These are phyloP conservation scores for Meriones unguiculatus DNA, from an alignment of 2,113 vertebrate genomes.

Conservation along the genomic window DNA sequence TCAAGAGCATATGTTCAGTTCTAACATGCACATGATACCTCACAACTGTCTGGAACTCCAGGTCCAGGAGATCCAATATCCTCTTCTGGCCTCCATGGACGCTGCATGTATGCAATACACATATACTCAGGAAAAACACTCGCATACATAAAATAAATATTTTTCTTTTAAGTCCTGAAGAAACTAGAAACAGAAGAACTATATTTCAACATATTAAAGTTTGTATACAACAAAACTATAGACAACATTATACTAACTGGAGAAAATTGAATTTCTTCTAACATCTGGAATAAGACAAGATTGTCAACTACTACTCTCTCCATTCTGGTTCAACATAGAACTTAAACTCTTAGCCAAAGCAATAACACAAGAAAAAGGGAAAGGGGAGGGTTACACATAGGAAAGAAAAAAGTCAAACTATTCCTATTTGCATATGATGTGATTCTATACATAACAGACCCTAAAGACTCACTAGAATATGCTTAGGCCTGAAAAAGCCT, in stretches of 20 bases:
- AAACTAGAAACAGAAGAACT: background rate
- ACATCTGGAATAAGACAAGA: background rate
- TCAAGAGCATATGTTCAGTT: background rate
- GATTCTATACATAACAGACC: background rate
- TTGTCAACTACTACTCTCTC: background rate
- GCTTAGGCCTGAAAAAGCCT: background rate
- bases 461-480: background rate
- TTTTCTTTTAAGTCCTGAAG: background rate
- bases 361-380: background rate
- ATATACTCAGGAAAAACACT: background rate
- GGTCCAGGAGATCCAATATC: background rate
- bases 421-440: background rate
- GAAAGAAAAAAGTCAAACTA: background rate
- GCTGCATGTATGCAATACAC: background rate
- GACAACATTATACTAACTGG: background rate
- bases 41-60: background rate
- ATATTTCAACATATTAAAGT: background rate
- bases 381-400: background rate
- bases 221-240: background rate
- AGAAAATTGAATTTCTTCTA: background rate
- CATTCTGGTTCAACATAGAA: background rate
- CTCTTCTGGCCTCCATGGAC: background rate
- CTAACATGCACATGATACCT: background rate
- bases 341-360: background rate
- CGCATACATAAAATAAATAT: background rate